A percentile compares a stretch with the other conserved stretches of the same genome.
phyloP scores from a whole-genome alignment of 2,797 vertebrate genomes.

The Alectoris magna region DNA sequence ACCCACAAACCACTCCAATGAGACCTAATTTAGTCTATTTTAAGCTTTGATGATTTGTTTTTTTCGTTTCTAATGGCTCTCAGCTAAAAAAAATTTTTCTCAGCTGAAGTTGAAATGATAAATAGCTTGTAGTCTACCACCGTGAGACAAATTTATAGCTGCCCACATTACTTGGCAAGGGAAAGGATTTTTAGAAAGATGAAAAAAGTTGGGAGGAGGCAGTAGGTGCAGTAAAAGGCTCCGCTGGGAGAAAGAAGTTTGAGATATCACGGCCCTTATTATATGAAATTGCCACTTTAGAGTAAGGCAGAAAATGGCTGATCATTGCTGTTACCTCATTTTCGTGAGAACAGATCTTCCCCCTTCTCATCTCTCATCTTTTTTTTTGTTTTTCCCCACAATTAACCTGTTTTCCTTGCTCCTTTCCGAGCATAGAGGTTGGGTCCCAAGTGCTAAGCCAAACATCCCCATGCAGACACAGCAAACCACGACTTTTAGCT shows the following conservation, averaged over 20 bases:
- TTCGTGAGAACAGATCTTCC: neutral
- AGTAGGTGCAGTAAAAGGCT: conserved; percentile 15
- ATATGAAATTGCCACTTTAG: neutral
- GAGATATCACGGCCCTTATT: conserved; percentile 34
- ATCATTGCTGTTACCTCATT: neutral
- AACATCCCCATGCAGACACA: neutral
- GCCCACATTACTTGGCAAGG: conserved; percentile 38
- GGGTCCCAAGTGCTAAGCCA: neutral
- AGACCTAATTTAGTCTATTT: neutral
- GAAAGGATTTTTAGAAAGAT: conserved; percentile 7
- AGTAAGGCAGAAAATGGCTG: neutral
- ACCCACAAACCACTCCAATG: neutral
- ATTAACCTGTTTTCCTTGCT: neutral
- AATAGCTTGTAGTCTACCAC: neutral
- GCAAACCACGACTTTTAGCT: neutral
- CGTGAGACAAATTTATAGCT: conserved; percentile 41
- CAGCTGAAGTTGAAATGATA: neutral
- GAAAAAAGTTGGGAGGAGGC: conserved; percentile 4
- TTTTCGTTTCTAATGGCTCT: neutral
- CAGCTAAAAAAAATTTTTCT: conserved; percentile 21
- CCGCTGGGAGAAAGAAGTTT: neutral
- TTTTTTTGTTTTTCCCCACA: neutral
- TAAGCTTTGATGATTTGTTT: neutral
- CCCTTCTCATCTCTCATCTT: neutral
- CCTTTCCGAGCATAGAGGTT: neutral